Evolutionary conservation across 2,797 vertebrate species (phyloP).

Genomic region (Anniella stebbinsi): DNA sequence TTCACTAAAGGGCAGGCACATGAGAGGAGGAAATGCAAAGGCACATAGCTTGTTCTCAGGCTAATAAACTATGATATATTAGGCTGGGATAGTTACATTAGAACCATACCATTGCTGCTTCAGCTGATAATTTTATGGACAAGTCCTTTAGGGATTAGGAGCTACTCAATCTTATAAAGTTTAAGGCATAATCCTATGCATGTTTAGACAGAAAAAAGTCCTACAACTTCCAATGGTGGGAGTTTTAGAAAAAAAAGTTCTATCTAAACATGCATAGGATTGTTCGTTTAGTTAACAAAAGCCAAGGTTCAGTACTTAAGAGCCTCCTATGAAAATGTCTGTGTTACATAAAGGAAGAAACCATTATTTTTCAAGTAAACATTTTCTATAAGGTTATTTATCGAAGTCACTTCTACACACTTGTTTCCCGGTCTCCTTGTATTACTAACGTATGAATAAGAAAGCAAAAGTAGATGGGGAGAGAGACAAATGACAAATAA

Average conservation of each 20-base stretch:
- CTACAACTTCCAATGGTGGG: too few species aligned
- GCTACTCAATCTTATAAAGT: slow-evolving; percentile 52
- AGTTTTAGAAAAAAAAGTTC: too few species aligned
- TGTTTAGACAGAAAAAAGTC: too few species aligned
- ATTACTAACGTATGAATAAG: not conserved
- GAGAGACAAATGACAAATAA: not conserved
- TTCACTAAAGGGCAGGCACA: not conserved
- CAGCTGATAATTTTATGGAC: slow-evolving; percentile 12
- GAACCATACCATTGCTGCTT: not conserved
- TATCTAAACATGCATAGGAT: too few species aligned
- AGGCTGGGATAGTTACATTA: not conserved
- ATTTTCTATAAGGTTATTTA: slow-evolving; percentile 5
- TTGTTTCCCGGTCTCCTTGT: not conserved
- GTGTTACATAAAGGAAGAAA: slow-evolving; percentile 8
- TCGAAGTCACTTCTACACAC: slow-evolving; percentile 20
- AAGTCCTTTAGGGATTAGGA: not conserved
- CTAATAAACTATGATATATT: not conserved
- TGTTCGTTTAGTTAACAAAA: too few species aligned
- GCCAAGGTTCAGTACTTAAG: slow-evolving; percentile 32
- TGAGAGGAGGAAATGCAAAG: not conserved
- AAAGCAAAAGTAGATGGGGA: not conserved
- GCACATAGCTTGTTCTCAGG: not conserved
- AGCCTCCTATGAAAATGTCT: not conserved
- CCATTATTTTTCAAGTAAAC: not conserved
- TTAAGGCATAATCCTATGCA: not conserved